These are phyloP conservation scores for Pogona vitticeps DNA, from an alignment of 2,113 vertebrate genomes.

Conservation along the genomic window DNA sequence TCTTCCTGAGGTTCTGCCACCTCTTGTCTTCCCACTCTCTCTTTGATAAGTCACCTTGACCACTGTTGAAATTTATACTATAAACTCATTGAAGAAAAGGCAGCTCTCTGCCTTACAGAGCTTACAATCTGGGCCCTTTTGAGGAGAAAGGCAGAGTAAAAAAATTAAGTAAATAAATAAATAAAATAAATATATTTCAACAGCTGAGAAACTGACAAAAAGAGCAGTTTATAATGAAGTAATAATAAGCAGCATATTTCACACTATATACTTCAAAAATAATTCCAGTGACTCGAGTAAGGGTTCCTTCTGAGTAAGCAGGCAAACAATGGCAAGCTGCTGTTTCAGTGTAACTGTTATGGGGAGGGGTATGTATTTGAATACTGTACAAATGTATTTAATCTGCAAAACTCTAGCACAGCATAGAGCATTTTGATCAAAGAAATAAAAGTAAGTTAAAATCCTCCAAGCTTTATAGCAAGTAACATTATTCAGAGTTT, in stretches of 20 bases:
- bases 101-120: neutral
- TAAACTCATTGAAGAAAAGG: neutral
- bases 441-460: conserved; percentile 47
- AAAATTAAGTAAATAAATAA: too few relatives aligned
- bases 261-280: neutral
- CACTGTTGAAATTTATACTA: neutral
- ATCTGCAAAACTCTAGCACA: conserved; percentile 16
- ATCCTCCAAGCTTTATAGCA: conserved; percentile 43
- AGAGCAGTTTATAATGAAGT: neutral
- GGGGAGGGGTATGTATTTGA: neutral
- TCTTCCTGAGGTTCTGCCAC: too few relatives aligned
- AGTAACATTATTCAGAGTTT: conserved; percentile 51
- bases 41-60: neutral
- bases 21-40: too few relatives aligned
- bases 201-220: neutral
- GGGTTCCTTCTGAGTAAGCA: neutral
- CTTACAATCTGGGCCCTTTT: neutral
- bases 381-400: conserved; percentile 25
- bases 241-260: neutral
- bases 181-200: too few relatives aligned
- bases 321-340: neutral
- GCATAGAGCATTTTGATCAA: conserved; percentile 35
- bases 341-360: neutral
- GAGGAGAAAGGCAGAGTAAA: too few relatives aligned
- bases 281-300: neutral